phyloP scores from a whole-genome alignment of 2,797 vertebrate species.

The Neoniphon sammara region DNA sequence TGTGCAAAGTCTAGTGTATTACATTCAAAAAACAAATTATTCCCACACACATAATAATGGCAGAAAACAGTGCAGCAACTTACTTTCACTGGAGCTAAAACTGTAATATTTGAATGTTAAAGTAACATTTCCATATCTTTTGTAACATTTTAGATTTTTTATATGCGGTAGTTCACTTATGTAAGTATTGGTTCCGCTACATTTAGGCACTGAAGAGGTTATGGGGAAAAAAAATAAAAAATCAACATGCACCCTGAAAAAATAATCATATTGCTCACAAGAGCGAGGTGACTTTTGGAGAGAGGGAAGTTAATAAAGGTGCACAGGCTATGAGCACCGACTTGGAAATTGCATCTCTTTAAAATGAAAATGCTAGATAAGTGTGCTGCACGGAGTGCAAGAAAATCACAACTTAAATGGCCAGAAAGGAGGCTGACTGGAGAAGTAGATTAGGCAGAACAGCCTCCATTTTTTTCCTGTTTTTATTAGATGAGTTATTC shows the following conservation, averaged over 20 bases:
- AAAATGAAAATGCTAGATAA: conserved; percentile 40
- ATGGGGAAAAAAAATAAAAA: not conserved
- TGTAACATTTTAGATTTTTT: not conserved
- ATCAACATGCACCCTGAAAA: conserved; percentile 1
- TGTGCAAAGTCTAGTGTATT: not conserved
- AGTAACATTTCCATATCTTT: not conserved
- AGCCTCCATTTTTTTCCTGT: not conserved
- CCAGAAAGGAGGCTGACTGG: conserved; percentile 6
- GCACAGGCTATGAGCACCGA: conserved; percentile 21
- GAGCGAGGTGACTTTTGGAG: conserved; percentile 25
- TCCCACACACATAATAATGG: no score
- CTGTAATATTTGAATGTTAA: conserved; percentile 15
- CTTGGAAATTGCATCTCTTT: conserved; percentile 43
- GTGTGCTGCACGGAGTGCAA: not conserved
- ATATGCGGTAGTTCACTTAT: not conserved
- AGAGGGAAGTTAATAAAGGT: conserved; percentile 44
- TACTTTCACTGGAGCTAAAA: not conserved
- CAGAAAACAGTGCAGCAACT: not conserved
- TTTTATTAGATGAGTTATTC: not conserved
- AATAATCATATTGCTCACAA: conserved; percentile 19
- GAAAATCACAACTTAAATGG: conserved; percentile 19
- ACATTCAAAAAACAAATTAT: no score
- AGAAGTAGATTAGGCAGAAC: conserved; percentile 7
- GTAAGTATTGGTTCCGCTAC: conserved; percentile 12
- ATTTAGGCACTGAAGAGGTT: conserved; percentile 5